Conservation (phyloP, 2,113 vertebrate species). For the Brachirus orientalis region DNA sequence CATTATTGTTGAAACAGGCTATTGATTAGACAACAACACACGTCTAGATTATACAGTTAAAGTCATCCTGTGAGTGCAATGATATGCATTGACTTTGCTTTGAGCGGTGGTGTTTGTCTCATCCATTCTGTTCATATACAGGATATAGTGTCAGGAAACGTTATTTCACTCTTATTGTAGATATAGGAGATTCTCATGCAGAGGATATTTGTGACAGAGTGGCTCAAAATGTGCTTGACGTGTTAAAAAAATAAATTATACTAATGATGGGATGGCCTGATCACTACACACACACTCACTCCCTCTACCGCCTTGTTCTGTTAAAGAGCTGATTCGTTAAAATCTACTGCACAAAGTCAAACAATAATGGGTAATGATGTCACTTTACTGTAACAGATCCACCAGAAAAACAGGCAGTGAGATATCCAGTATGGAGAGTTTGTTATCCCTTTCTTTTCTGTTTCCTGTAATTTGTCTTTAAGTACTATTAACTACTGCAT, state of each 20-base stretch:
- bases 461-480: conserved; percentile 19
- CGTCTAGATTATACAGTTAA: background rate
- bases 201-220: background rate
- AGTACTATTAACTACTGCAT: conserved; percentile 11
- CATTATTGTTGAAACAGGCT: background rate
- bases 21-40: background rate
- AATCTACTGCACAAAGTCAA: too few relatives aligned
- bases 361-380: too few relatives aligned
- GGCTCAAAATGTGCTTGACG: background rate
- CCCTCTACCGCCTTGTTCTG: too few relatives aligned
- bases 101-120: background rate
- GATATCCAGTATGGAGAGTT: too few relatives aligned
- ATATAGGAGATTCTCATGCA: too few relatives aligned
- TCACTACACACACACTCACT: too few relatives aligned
- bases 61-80: background rate
- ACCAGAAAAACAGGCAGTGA: too few relatives aligned
- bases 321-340: too few relatives aligned
- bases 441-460: too few relatives aligned
- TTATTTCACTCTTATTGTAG: background rate
- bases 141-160: background rate
- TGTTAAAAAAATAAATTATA: background rate
- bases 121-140: background rate
- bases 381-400: too few relatives aligned
- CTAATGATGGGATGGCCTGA: background rate
- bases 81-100: background rate